These are phyloP conservation scores for Eupristina koningsbergeri DNA, from an alignment of 1,140 invertebrate species.

Conservation along the genomic window DNA sequence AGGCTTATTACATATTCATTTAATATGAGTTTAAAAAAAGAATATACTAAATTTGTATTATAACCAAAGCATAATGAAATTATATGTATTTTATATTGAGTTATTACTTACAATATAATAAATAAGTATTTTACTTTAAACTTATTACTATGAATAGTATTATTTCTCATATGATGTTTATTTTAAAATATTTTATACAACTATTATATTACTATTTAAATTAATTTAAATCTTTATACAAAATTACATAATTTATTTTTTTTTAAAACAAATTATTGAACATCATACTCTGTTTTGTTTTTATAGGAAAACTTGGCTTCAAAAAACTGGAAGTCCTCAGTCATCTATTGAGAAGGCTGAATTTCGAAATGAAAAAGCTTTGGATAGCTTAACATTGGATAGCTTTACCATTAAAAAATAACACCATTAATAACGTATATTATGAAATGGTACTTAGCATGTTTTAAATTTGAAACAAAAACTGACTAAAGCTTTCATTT, in stretches of 20 bases:
- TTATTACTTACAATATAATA: too few species aligned
- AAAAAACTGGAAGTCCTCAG: conserved; percentile 78
- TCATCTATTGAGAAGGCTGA: conserved; percentile 79
- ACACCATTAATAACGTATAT: conserved; percentile 19
- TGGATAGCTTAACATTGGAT: conserved; percentile 57
- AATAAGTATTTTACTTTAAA: too few species aligned
- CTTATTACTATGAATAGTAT: too few species aligned
- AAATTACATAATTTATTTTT: background rate
- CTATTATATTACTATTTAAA: too few species aligned
- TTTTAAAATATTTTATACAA: too few species aligned
- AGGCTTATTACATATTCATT: too few species aligned
- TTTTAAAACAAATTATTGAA: background rate
- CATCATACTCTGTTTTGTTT: background rate
- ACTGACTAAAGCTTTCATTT: background rate
- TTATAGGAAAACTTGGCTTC: conserved; percentile 81
- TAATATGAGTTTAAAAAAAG: too few species aligned
- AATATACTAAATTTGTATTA: too few species aligned
- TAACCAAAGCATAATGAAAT: too few species aligned
- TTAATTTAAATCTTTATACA: background rate
- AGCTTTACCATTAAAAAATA: conserved; percentile 52
- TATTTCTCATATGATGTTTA: too few species aligned
- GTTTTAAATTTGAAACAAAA: conserved; percentile 1
- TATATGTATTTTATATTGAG: too few species aligned
- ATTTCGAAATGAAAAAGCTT: conserved; percentile 78
- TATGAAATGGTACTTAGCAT: conserved; percentile 33